Base-by-base conservation (phyloP, 2,888 invertebrate genomes). In the Sinotaia quadrata region DNA sequence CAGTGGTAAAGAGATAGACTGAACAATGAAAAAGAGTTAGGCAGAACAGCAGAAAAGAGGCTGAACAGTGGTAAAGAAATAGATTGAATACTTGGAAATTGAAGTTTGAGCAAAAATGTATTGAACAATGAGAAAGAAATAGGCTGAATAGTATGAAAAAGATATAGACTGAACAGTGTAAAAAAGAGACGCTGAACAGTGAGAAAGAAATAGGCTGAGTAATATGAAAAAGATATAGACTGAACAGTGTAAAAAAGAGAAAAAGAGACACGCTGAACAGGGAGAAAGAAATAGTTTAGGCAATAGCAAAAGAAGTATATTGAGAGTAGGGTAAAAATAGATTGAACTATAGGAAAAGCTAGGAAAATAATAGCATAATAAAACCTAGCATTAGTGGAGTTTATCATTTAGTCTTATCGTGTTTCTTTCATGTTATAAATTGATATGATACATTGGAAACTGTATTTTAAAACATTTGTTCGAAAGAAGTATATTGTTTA, bases 151-250 rank as follows among this genome's bases (percentile, higher is more conserved):
- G 61, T 33, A 29, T 29, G 33, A 37, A 29, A 49, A 41, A 49
- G 51, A 61, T 29, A 49, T 31, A 36, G 49, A n/a, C 33, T 4
- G 15, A 27, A 27, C 27, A 27, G 61, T 31, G 33, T 21, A 24
- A 49, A 29, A 49, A 29, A 33, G n/a, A 31, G 59, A 41, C 2
- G 59, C 8, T n/a, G 29, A 24, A 49, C 8, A 49, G 49, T 5
- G 49, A 49, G 49, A 49, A 24, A 49, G 49, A 49, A 24, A 49
- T 5, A 49, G 18, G 18, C 10, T 10, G 31, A 3, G n/a, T 12
- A 36, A 49, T 33, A 29, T 29, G 33, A 37, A 29, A 49, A 41
- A 49, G 51, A 61, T 29, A 49, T 31, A 36, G 49, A n/a, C 33
- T 4, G 15, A 27, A 27, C 27, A 27, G 61, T 31, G 33, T 21